These are phyloP conservation scores for Gymnoscopelus microlampas DNA, from an alignment of 2,797 vertebrate genomes.

Conservation along the genomic window DNA sequence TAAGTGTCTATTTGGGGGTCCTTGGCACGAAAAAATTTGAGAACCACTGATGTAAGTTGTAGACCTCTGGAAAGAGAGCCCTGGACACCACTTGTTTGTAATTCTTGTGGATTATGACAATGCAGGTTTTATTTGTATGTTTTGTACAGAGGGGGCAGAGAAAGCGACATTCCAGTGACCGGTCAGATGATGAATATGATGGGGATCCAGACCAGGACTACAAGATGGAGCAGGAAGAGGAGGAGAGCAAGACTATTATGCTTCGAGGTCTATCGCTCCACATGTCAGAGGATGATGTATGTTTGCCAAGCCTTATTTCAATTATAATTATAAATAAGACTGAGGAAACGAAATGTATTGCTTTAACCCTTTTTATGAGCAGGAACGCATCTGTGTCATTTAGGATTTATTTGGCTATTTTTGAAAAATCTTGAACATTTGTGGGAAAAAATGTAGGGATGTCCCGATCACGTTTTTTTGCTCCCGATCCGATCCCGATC, in stretches of 20 bases:
- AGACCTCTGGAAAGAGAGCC: not conserved
- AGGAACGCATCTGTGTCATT: too few relatives aligned
- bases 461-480: too few relatives aligned
- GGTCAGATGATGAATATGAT: conserved; percentile 93
- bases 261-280: conserved; percentile 90
- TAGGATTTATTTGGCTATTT: not conserved
- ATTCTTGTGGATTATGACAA: not conserved
- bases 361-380: not conserved
- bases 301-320: conserved; percentile 40
- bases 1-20: too few relatives aligned
- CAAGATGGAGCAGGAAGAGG: conserved; percentile 87
- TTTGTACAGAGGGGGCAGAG: conserved; percentile 73
- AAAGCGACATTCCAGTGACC: conserved; percentile 89
- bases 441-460: too few relatives aligned
- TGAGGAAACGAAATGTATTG: not conserved
- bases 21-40: too few relatives aligned
- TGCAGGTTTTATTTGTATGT: not conserved
- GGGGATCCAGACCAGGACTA: conserved; percentile 92
- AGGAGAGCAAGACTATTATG: conserved; percentile 95
- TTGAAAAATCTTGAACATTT: not conserved
- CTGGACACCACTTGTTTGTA: not conserved
- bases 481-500: too few relatives aligned
- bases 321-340: not conserved
- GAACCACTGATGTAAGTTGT: not conserved
- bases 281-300: conserved; percentile 91